Conservation (phyloP, 2,797 vertebrate species). For the Acrocephalus scirpaceus region DNA sequence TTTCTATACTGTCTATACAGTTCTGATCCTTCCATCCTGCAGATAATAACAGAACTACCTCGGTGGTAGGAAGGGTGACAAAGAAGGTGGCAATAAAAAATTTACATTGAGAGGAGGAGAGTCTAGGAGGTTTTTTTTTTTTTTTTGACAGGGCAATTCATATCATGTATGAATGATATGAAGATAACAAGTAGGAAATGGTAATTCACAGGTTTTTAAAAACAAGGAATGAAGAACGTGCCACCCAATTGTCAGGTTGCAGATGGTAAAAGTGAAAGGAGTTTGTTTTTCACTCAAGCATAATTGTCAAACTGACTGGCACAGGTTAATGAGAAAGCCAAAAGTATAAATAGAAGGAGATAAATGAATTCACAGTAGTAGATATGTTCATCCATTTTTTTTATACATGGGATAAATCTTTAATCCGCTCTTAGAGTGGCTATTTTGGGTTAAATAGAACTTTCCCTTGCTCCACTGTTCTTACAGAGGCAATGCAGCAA, state of each 20-base stretch:
- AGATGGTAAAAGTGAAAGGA: background rate
- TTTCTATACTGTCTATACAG: background rate
- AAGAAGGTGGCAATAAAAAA: background rate
- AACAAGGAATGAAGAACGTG: background rate
- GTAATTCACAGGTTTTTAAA: background rate
- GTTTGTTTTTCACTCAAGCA: background rate
- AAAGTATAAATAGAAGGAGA: background rate
- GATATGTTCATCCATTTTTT: background rate
- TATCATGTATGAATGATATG: background rate
- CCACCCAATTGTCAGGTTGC: background rate
- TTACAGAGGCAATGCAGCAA: background rate
- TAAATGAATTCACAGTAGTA: background rate
- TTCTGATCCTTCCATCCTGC: background rate
- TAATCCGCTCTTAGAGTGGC: background rate
- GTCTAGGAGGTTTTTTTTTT: background rate
- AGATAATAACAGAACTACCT: background rate
- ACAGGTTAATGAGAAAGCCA: background rate
- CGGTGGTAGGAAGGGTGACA: background rate
- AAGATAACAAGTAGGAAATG: background rate
- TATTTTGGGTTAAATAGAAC: background rate
- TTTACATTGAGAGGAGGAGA: background rate
- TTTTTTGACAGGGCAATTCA: background rate
- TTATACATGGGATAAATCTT: background rate
- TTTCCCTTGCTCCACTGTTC: background rate
- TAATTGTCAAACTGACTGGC: background rate